Evolutionary conservation across 2,797 vertebrate genomes (phyloP), one percentile per base, ranked within the genome.

Genomic region (Sebastes vulpes): DNA sequence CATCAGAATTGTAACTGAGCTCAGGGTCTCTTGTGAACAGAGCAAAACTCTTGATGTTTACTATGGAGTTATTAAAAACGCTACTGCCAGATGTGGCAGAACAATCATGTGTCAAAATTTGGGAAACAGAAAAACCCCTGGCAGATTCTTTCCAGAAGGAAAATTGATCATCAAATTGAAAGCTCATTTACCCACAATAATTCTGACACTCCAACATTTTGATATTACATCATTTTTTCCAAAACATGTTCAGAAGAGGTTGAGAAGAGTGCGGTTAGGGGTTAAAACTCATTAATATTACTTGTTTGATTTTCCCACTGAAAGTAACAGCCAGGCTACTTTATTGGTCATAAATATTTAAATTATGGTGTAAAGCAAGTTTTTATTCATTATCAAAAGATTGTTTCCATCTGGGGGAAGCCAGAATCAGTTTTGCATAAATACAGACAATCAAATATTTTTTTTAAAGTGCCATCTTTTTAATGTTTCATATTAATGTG

Each of bases 181-280:
- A 79, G 16, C 61, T 70, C 21, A 67, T 29, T 67, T 32, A 82
- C 83, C 69, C 81, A 67, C 75, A 89, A 68, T 76, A 56, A 81
- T 65, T 75, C 56, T 16, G 63, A 75, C 31, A 56, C 29, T 75
- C 35, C 8, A 63, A 67, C 66, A 79, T 80, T 81, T 73, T 48
- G 28, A 77, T 53, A 79, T 64, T 59, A 70, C 18, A 73, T 69
- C 32, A 65, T 70, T 63, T 70, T 89, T 92, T 91, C 82, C 82
- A 91, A 90, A 86, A 89, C 59, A 82, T 67, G 58, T 73, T 84
- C 28, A 63, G 57, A 46, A 21, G 7, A 59, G 8, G 35, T 21
- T 74, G 10, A 78, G 26, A 32, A 26, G 9, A 60, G 20, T 18
- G n/a, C 7, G 26, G 12, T 18, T 75, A 16, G 18, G 18, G 7